Conservation (phyloP, 2,888 invertebrate species). For the Globia sparganii region DNA sequence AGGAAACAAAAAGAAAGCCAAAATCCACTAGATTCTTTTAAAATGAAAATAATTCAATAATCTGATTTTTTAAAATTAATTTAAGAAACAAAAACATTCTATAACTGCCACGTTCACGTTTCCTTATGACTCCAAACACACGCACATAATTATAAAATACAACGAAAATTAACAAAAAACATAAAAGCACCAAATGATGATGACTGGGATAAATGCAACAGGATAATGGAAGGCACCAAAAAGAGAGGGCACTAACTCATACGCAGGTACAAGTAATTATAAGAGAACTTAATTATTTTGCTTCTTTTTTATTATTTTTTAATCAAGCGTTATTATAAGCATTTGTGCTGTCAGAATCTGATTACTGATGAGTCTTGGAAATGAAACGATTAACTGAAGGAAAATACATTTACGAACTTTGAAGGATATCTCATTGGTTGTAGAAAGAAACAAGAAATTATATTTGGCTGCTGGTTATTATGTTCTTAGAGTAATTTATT, state of each 20-base stretch:
- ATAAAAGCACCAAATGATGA: constrained; percentile 60
- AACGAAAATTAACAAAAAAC: constrained; percentile 59
- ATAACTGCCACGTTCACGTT: constrained; percentile 3
- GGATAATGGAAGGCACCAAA: constrained; percentile 59
- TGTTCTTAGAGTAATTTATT: not conserved
- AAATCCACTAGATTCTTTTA: not conserved
- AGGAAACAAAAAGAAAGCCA: not conserved
- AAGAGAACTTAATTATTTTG: constrained; percentile 58
- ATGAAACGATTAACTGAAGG: constrained; percentile 21
- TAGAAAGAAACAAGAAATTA: not conserved
- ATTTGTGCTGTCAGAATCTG: constrained; percentile 38
- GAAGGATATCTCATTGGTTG: not conserved
- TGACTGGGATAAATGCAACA: constrained; percentile 66
- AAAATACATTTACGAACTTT: constrained; percentile 1
- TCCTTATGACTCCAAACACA: constrained; percentile 30
- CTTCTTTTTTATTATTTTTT: constrained; percentile 48
- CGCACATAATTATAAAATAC: constrained; percentile 52
- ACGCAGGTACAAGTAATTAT: constrained; percentile 62
- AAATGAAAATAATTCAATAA: not conserved
- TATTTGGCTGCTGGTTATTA: not conserved
- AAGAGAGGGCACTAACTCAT: constrained; percentile 59
- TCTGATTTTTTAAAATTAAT: not conserved
- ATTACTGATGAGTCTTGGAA: constrained; percentile 36
- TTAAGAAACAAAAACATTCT: constrained; percentile 9
- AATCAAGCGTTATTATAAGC: constrained; percentile 44